Evolutionary conservation across 1,140 invertebrate genomes (phyloP).

Genomic region (Sitodiplosis mosellana): DNA sequence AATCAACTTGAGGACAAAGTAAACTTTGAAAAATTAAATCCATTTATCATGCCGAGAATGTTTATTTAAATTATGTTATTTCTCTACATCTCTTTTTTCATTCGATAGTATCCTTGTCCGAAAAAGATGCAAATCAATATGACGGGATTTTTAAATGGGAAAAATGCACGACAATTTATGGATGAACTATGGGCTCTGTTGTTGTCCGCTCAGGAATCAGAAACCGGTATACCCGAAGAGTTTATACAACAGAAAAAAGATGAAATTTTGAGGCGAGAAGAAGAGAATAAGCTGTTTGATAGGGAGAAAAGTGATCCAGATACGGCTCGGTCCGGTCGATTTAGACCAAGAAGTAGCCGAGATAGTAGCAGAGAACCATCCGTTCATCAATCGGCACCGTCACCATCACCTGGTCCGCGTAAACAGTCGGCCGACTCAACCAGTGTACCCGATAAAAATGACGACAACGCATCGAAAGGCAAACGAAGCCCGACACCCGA

Average conservation of each 20-base stretch:
- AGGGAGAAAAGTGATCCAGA: slow-evolving; percentile 2
- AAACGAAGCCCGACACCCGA: too few species aligned
- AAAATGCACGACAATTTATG: slow-evolving; percentile 95
- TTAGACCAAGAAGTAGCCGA: slow-evolving; percentile 3
- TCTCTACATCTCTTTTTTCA: slow-evolving; percentile 11
- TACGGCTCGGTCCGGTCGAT: slow-evolving; percentile 8
- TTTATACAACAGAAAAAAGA: slow-evolving; percentile 93
- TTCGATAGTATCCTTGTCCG: slow-evolving; percentile 79
- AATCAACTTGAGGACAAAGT: slow-evolving; percentile 90
- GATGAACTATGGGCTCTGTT: slow-evolving; percentile 90
- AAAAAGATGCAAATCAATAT: slow-evolving; percentile 99
- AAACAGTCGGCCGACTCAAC: too few species aligned
- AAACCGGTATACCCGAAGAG: slow-evolving; percentile 81
- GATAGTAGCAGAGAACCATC: too few species aligned
- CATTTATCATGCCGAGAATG: slow-evolving; percentile 1
- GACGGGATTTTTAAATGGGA: slow-evolving; percentile 96
- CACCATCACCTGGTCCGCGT: too few species aligned
- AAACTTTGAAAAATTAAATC: slow-evolving; percentile 12
- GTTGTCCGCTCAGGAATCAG: slow-evolving; percentile 85
- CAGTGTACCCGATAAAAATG: too few species aligned
- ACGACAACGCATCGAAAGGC: too few species aligned
- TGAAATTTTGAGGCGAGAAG: slow-evolving; percentile 74
- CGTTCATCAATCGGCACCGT: too few species aligned
- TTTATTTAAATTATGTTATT: slow-evolving; percentile 21
- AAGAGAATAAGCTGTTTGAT: slow-evolving; percentile 26